These are phyloP conservation scores for Xanthorhoe spadicearia DNA, from an alignment of 2,888 invertebrate species.

Conservation along the genomic window DNA sequence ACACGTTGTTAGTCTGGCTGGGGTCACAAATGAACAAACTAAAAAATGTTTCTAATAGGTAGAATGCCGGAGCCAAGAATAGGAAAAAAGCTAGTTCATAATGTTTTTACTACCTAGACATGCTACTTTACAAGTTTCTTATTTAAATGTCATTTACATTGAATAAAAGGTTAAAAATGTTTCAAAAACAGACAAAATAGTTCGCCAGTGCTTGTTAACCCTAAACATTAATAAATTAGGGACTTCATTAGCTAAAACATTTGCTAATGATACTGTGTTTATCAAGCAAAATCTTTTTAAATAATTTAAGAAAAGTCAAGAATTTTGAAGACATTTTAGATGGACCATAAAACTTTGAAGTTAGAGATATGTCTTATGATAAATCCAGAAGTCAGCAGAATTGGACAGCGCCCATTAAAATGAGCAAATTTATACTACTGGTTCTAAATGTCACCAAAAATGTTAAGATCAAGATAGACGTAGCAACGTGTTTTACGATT, in stretches of 20 bases:
- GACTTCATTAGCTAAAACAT: background rate
- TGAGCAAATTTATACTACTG: slow-evolving; percentile 19
- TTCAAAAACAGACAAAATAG: too few species aligned
- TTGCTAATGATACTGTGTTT: background rate
- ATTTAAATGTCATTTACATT: too few species aligned
- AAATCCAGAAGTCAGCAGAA: slow-evolving; percentile 21
- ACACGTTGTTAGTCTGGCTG: too few species aligned
- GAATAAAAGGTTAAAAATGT: too few species aligned
- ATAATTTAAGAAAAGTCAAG: background rate
- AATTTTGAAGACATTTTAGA: background rate
- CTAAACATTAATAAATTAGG: too few species aligned
- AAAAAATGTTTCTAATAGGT: too few species aligned
- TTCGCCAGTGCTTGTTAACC: too few species aligned
- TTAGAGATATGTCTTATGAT: background rate
- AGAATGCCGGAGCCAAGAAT: too few species aligned
- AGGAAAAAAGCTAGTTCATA: too few species aligned
- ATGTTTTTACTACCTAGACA: too few species aligned
- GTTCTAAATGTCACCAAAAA: slow-evolving; percentile 31
- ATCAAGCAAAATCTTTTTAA: background rate
- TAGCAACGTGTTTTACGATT: slow-evolving; percentile 50
- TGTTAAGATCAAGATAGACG: slow-evolving; percentile 30
- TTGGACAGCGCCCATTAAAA: slow-evolving; percentile 17
- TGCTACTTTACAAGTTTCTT: too few species aligned
- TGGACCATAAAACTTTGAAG: slow-evolving; percentile 4
- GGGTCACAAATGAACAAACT: too few species aligned